Evolutionary conservation across 1,140 invertebrate species (phyloP).

Genomic region (Drosophila chauvacae): DNA sequence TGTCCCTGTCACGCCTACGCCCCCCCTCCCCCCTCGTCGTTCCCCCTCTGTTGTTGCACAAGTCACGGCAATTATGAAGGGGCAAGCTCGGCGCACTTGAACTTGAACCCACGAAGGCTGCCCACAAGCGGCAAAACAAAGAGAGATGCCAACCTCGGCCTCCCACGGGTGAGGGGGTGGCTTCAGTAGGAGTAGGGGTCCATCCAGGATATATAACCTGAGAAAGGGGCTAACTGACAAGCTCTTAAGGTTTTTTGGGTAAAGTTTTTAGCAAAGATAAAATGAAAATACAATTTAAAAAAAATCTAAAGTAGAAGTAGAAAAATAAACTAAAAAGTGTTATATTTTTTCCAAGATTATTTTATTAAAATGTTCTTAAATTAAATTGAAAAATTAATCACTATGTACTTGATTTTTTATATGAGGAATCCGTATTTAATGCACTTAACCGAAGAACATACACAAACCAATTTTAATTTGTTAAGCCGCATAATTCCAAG

Average conservation of each 20-base stretch:
- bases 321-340: background rate
- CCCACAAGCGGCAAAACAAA: slow-evolving; percentile 61
- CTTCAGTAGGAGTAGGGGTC: background rate
- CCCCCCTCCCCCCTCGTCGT: background rate
- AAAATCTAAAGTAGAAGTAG: background rate
- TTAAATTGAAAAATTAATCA: background rate
- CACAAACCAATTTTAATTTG: background rate
- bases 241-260: background rate
- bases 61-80: slow-evolving; percentile 66
- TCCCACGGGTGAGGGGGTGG: background rate
- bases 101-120: slow-evolving; percentile 71
- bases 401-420: background rate
- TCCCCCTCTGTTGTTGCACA: slow-evolving; percentile 39
- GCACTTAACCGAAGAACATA: background rate
- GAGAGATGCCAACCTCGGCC: slow-evolving; percentile 25
- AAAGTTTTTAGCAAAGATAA: background rate
- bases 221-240: background rate
- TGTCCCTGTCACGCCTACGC: background rate
- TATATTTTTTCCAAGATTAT: background rate
- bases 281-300: background rate
- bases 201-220: background rate
- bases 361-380: background rate
- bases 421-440: background rate
- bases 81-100: slow-evolving; percentile 67
- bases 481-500: too few species aligned